Evolutionary conservation across 2,888 invertebrate genomes (phyloP).

Genomic region (Alitta virens): DNA sequence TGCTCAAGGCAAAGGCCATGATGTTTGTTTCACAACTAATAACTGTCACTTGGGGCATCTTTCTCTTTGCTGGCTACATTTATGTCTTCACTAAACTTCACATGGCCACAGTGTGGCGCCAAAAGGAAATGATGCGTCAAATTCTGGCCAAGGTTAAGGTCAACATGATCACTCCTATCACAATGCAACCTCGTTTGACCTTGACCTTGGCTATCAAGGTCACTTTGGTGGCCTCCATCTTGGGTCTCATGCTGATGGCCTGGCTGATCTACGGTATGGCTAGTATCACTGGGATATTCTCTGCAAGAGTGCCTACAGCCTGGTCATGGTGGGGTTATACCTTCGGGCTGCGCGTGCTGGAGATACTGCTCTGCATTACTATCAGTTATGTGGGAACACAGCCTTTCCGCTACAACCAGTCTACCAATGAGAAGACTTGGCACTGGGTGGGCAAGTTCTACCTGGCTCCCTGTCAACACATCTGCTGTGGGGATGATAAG

Average conservation of each 20-base stretch:
- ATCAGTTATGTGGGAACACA: constrained; percentile 83
- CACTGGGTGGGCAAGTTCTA: constrained; percentile 1
- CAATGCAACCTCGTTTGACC: constrained; percentile 56
- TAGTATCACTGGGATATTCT: constrained; percentile 61
- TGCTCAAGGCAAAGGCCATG: constrained; percentile 36
- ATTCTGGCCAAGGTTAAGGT: constrained; percentile 40
- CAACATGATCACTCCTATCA: constrained; percentile 25
- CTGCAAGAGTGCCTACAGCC: constrained; percentile 56
- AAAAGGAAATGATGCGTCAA: constrained; percentile 43
- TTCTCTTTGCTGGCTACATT: constrained; percentile 80
- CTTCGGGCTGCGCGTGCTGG: constrained; percentile 78
- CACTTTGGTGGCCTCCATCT: constrained; percentile 80
- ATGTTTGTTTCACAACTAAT: constrained; percentile 69
- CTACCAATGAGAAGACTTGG: constrained; percentile 5
- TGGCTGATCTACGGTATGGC: constrained; percentile 81
- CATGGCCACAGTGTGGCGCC: constrained; percentile 43
- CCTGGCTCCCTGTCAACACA: constrained; percentile 20
- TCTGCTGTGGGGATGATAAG: constrained; percentile 12
- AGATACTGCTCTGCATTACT: constrained; percentile 80
- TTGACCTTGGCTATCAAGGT: constrained; percentile 85
- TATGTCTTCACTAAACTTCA: constrained; percentile 49
- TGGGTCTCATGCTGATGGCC: constrained; percentile 79
- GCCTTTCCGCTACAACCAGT: constrained; percentile 44
- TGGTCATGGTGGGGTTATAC: constrained; percentile 94
- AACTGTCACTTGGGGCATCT: constrained; percentile 80